phyloP scores from a whole-genome alignment of 2,888 invertebrate genomes.

The Tyria jacobaeae region DNA sequence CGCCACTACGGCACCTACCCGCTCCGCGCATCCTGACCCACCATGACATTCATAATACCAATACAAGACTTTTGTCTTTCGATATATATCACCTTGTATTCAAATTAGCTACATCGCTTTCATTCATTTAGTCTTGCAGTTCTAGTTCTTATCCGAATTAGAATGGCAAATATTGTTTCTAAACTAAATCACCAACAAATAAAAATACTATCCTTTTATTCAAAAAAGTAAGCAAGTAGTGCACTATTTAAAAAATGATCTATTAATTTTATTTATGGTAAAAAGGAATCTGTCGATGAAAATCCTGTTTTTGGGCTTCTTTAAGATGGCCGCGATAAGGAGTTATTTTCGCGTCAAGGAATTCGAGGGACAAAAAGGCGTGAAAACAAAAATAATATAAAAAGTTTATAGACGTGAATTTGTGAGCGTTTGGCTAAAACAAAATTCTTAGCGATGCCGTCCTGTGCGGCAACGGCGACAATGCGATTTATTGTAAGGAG shows the following conservation, averaged over 20 bases:
- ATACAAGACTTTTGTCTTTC: constrained; percentile 61
- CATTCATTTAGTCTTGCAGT: no score
- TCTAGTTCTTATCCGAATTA: no score
- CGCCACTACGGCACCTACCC: constrained; percentile 48
- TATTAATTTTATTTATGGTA: constrained; percentile 75
- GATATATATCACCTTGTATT: constrained; percentile 66
- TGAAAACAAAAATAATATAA: constrained; percentile 86
- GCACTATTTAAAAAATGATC: constrained; percentile 4
- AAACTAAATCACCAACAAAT: constrained; percentile 23
- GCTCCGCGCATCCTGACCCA: constrained; percentile 49
- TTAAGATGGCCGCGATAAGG: constrained; percentile 85
- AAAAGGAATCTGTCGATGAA: constrained; percentile 73
- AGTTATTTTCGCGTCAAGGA: constrained; percentile 85
- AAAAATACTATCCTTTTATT: not conserved
- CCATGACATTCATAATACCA: constrained; percentile 64
- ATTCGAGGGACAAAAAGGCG: constrained; percentile 85
- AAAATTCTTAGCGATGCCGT: constrained; percentile 84
- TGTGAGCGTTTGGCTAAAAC: constrained; percentile 86
- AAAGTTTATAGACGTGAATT: constrained; percentile 84
- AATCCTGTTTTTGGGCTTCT: constrained; percentile 78
- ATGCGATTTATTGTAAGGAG: constrained; percentile 84
- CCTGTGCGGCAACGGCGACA: constrained; percentile 86
- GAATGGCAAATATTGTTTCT: no score
- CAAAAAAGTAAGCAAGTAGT: no score
- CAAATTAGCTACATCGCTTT: constrained; percentile 63